Conservation (phyloP, 2,888 invertebrate genomes). For the Cheilosia urbana region DNA sequence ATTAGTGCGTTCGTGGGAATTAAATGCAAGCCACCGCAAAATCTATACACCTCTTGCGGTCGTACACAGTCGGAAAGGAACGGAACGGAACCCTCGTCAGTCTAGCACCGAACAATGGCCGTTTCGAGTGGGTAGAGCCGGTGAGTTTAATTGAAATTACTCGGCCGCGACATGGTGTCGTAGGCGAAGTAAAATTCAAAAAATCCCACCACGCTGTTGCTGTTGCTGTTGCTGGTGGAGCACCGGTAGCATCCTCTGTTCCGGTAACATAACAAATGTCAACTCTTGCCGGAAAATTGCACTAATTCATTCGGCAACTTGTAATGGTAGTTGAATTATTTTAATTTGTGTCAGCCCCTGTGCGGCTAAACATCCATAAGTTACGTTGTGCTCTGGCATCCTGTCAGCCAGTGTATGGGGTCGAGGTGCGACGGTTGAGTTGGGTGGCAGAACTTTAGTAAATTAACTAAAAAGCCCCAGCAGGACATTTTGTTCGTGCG, state of each 20-base stretch:
- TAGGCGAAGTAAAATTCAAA: background rate
- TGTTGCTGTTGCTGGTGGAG: too few relatives aligned
- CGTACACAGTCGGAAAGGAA: background rate
- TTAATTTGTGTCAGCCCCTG: constrained; percentile 45
- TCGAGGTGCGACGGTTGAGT: background rate
- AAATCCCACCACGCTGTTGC: background rate
- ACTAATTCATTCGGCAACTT: constrained; percentile 48
- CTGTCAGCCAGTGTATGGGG: background rate
- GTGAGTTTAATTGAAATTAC: constrained; percentile 45
- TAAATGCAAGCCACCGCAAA: constrained; percentile 8
- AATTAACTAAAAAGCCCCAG: constrained; percentile 52
- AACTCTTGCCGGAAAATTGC: constrained; percentile 26
- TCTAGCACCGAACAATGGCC: background rate
- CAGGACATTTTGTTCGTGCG: constrained; percentile 28
- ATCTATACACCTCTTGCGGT: background rate
- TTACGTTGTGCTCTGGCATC: background rate
- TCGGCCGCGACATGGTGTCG: constrained; percentile 18
- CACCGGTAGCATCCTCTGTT: too few relatives aligned
- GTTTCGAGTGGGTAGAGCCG: background rate
- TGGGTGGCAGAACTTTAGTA: constrained; percentile 22
- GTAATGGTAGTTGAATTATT: constrained; percentile 50
- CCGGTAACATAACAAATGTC: constrained; percentile 14
- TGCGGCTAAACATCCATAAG: constrained; percentile 49
- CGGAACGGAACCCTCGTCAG: background rate
- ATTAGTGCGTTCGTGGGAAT: background rate